Percentiles rank a stretch among this genome's conserved stretches.
Conservation (phyloP, 1,140 invertebrate species). For the Sycophaga agraensis region DNA sequence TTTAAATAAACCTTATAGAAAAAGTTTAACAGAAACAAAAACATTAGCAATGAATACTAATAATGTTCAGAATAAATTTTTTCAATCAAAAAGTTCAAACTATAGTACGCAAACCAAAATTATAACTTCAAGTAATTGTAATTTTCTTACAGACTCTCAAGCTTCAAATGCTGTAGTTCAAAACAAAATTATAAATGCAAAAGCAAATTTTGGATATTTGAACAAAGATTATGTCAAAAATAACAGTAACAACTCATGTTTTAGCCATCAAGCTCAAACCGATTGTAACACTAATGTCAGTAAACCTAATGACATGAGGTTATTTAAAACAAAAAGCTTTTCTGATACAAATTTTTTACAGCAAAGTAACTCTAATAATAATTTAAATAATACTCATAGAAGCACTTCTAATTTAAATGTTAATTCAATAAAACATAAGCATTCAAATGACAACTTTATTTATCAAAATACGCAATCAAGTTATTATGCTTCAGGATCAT, state of each 20-base stretch:
- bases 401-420: slow-evolving; percentile 6
- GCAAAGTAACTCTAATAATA: neutral
- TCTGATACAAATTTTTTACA: slow-evolving; percentile 26
- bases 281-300: neutral
- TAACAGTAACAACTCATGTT: slow-evolving; percentile 5
- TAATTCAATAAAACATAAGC: neutral
- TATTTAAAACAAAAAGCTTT: slow-evolving; percentile 29
- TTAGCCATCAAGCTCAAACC: slow-evolving; percentile 1
- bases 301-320: slow-evolving; percentile 6
- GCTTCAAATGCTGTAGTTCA: slow-evolving; percentile 8
- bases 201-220: slow-evolving; percentile 25
- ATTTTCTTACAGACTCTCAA: neutral
- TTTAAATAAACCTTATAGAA: neutral
- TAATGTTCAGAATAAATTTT: slow-evolving; percentile 5
- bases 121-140: neutral
- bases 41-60: neutral
- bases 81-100: slow-evolving; percentile 12
- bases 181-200: slow-evolving; percentile 24
- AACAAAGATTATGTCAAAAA: slow-evolving; percentile 26
- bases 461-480: neutral
- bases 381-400: neutral
- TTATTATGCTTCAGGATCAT: neutral
- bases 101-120: neutral
- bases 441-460: neutral
- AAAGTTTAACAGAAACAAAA: neutral